phyloP scores from a whole-genome alignment of 2,888 invertebrate genomes.

The Nemoura dubitans region DNA sequence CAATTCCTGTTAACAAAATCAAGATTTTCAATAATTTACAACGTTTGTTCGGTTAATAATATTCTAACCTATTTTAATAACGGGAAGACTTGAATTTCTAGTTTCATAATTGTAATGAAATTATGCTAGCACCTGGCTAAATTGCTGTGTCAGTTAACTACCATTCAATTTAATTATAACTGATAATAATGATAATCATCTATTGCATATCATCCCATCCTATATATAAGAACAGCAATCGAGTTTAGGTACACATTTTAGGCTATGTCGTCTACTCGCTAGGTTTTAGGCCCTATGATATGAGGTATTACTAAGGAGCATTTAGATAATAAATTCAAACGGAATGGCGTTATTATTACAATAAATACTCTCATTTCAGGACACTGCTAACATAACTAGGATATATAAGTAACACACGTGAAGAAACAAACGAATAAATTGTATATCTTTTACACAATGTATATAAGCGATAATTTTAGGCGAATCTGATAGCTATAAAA shows the following conservation, averaged over 20 bases:
- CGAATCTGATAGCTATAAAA: not conserved
- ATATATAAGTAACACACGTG: not conserved
- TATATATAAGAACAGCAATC: not conserved
- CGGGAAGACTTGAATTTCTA: slow-evolving; percentile 42
- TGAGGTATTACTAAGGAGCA: not conserved
- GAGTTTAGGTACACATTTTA: not conserved
- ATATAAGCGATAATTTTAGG: not conserved
- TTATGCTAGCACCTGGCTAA: slow-evolving; percentile 17
- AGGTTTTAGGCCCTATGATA: not conserved
- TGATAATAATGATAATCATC: not conserved
- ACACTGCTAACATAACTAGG: not conserved
- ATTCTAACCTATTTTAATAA: slow-evolving; percentile 18
- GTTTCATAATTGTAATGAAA: slow-evolving; percentile 10
- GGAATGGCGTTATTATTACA: not conserved
- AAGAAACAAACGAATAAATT: not conserved
- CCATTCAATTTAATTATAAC: not conserved
- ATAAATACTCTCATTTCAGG: not conserved
- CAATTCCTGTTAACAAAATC: not conserved
- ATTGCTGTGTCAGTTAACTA: not conserved
- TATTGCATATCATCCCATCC: not conserved
- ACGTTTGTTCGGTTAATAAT: not conserved
- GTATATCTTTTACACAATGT: not conserved
- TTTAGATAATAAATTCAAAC: not conserved
- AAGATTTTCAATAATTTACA: not conserved
- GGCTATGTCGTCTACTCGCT: not conserved